Evolutionary conservation across 2,113 vertebrate genomes (phyloP).

Genomic region (Acanthisitta chloris): DNA sequence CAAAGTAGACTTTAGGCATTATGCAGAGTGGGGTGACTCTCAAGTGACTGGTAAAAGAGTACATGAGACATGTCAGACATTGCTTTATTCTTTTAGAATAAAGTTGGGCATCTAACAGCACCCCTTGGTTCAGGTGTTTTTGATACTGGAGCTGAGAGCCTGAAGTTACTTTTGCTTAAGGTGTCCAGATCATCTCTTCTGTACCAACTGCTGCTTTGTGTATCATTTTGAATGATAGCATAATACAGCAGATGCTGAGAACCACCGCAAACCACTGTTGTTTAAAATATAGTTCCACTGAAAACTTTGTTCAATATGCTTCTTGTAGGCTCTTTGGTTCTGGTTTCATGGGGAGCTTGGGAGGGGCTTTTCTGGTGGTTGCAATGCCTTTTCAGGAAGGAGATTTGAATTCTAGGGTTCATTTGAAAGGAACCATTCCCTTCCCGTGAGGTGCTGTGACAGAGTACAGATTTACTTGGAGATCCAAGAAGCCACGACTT

Average conservation of each 20-base stretch:
- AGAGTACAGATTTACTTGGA: background rate
- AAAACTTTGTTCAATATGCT: background rate
- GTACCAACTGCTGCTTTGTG: background rate
- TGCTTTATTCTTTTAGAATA: background rate
- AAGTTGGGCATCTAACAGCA: background rate
- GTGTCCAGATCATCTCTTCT: background rate
- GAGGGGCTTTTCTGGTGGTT: background rate
- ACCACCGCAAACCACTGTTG: background rate
- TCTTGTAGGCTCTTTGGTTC: background rate
- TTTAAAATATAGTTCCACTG: background rate
- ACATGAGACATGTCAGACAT: background rate
- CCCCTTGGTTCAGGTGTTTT: background rate
- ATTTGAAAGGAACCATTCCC: background rate
- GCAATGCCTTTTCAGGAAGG: background rate
- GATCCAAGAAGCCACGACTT: background rate
- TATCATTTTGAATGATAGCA: background rate
- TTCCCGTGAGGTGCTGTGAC: background rate
- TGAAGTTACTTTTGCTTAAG: background rate
- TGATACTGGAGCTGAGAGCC: background rate
- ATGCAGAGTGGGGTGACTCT: background rate
- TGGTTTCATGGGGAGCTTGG: background rate
- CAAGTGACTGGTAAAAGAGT: background rate
- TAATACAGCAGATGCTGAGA: background rate
- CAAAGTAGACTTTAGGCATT: background rate
- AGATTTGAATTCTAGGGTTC: background rate